phyloP scores from a whole-genome alignment of 2,113 vertebrate genomes.

The Rhabdomys dilectus region DNA sequence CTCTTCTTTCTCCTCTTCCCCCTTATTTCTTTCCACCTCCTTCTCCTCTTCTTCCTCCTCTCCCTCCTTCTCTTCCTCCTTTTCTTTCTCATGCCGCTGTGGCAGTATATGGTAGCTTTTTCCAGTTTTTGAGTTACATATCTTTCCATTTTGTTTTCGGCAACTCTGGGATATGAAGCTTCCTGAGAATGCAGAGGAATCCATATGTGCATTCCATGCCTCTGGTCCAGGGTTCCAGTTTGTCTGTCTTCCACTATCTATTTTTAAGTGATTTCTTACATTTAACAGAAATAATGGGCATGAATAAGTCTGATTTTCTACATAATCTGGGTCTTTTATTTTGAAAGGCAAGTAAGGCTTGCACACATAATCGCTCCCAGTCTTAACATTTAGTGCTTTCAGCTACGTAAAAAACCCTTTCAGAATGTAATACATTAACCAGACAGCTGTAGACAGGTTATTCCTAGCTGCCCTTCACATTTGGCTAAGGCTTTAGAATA shows the following conservation, averaged over 20 bases:
- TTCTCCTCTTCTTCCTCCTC: not conserved
- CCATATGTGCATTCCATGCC: not conserved
- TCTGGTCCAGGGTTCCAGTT: not conserved
- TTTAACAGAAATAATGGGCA: not conserved
- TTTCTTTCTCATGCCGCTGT: not conserved
- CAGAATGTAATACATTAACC: not conserved
- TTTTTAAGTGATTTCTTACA: not conserved
- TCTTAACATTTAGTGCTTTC: not conserved
- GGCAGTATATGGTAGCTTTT: not conserved
- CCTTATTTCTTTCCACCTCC: not conserved
- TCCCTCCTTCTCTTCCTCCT: not conserved
- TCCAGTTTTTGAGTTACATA: not conserved
- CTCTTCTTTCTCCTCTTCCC: not conserved
- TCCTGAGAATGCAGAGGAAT: not conserved
- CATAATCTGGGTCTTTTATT: not conserved
- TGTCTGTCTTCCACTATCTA: not conserved
- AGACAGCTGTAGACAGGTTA: not conserved
- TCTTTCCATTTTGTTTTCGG: not conserved
- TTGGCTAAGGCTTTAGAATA: not conserved
- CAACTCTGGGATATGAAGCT: not conserved
- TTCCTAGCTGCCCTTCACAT: not conserved
- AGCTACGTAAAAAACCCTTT: slow-evolving; percentile 29
- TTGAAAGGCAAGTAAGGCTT: not conserved
- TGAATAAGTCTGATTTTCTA: not conserved
- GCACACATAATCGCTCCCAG: not conserved